phyloP scores from a whole-genome alignment of 2,113 vertebrate genomes.

The Clarias magur region DNA sequence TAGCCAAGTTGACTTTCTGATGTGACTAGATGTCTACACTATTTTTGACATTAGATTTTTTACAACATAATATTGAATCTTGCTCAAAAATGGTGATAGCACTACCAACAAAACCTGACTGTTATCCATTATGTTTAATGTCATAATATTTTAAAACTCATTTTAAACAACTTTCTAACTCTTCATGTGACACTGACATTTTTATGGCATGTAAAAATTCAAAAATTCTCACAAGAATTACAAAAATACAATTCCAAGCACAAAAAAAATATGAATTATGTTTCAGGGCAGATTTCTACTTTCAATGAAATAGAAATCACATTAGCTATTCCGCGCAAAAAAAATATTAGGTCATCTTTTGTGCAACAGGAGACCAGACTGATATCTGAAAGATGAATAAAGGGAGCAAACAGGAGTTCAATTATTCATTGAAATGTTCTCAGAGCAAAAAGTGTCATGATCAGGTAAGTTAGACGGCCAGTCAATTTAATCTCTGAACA shows the following conservation, averaged over 20 bases:
- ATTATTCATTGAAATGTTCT: constrained; percentile 16
- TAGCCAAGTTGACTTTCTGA: not conserved
- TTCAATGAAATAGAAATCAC: not conserved
- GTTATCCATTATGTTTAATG: not conserved
- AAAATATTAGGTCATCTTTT: not conserved
- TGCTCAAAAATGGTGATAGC: not conserved
- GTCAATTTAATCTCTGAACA: constrained; percentile 7
- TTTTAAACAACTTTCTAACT: not conserved
- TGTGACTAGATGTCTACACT: not conserved
- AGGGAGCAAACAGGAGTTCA: not conserved
- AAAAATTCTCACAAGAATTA: not conserved
- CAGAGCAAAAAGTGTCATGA: constrained; percentile 3
- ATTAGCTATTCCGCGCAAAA: not conserved
- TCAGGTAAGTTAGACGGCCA: not conserved
- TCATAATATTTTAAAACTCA: not conserved
- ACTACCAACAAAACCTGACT: not conserved
- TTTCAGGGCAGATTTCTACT: not conserved
- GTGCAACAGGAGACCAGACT: not conserved
- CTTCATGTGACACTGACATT: not conserved
- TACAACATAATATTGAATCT: not conserved
- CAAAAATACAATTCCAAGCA: not conserved
- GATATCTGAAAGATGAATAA: not conserved
- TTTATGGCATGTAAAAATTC: not conserved
- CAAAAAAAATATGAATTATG: not conserved
- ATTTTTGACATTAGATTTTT: not conserved